phyloP scores from a whole-genome alignment of 2,113 vertebrate species.

The Octodon degus region DNA sequence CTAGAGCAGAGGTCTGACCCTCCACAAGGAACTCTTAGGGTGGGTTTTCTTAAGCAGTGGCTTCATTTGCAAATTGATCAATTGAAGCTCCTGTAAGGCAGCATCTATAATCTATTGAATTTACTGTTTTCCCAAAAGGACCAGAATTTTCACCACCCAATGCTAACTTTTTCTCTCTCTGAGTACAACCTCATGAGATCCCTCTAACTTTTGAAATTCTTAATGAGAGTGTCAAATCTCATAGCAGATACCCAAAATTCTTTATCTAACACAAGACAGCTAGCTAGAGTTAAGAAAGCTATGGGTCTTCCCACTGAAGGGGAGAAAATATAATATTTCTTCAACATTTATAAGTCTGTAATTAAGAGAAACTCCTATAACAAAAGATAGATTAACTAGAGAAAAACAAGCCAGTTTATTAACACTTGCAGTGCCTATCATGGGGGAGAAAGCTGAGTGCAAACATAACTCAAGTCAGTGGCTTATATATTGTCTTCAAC shows the following conservation, averaged over 20 bases:
- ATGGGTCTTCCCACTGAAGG: neutral
- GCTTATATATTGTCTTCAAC: neutral
- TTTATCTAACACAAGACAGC: conserved; percentile 31
- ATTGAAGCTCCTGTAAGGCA: neutral
- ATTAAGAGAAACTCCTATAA: neutral
- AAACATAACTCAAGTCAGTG: conserved; percentile 22
- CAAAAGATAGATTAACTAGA: conserved; percentile 12
- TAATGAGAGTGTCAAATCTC: conserved; percentile 20
- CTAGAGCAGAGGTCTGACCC: neutral
- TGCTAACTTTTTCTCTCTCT: neutral
- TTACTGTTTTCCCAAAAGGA: conserved; percentile 24
- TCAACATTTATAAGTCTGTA: neutral
- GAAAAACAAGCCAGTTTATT: conserved; percentile 12
- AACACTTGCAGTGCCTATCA: neutral
- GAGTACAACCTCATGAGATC: neutral
- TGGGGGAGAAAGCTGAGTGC: neutral
- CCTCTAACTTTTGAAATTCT: conserved; percentile 50
- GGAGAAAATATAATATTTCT: neutral
- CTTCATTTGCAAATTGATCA: neutral
- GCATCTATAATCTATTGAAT: neutral
- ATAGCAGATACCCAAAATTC: neutral
- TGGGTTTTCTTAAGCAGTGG: neutral
- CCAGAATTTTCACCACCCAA: neutral
- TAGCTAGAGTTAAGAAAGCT: conserved; percentile 26
- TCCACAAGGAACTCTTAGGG: neutral